Base-by-base conservation (phyloP, 2,113 vertebrate genomes). In the Percina caprodes region DNA sequence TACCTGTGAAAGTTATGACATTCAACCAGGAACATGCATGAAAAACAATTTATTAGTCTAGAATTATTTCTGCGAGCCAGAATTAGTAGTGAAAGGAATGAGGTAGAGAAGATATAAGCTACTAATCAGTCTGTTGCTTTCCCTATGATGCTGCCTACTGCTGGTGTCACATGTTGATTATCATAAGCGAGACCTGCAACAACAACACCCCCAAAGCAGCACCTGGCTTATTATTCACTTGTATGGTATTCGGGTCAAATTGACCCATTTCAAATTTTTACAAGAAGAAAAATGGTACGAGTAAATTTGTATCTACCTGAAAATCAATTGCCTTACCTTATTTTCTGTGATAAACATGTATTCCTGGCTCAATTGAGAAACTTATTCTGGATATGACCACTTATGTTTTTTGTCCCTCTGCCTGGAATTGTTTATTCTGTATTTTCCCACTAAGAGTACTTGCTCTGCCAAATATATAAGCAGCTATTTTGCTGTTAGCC, bases 91-190 rank as follows among this genome's bases (percentile, higher is more conserved):
- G 84, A 76, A 83, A 10, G 66, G 66, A 76, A 23, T 1, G 13
- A 55, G 55, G 70, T 21, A 48, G 69, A 58, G 55, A 63, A 62
- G 67, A 73, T 75, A 71, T 72, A 51, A 69, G 77, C 79, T 80
- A 59, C 35, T 86, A 88, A 92, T 82, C 86, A 80, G 77, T 86
- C 78, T 55, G 35, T 60, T 91, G 81, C 77, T 78, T 70, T 82
- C n/a, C 58, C 68, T 14, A 18, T 26, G 55, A 67, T 76, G 72
- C 68, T 14, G 26, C 42, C 21, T 19, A 19, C 74, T 75, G 35
- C 61, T 56, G 49, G 67, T 73, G 81, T 82, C 67, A 77, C 80
- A 75, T 83, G 80, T 85, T 88, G 82, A 92, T 92, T 90, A 90
- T 59, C 76, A 73, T 69, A 21, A 83, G 86, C 74, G 26, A 86